Evolutionary conservation across 2,797 vertebrate genomes (phyloP).

Genomic region (Danio tinwini): DNA sequence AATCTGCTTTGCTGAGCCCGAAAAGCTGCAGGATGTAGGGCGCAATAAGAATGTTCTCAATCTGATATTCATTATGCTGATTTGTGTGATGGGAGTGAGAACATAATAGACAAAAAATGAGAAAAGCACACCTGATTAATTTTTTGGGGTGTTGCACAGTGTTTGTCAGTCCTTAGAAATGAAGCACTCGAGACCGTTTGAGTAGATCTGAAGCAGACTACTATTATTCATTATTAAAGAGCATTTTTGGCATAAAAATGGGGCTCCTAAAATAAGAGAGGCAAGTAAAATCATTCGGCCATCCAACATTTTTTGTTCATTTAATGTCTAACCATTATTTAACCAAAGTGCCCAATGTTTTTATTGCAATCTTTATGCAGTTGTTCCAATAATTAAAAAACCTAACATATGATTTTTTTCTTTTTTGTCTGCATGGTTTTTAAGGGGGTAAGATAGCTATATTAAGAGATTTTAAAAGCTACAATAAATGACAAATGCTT

Average conservation of each 20-base stretch:
- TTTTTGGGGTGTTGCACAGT: conserved; percentile 30
- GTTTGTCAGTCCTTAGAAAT: conserved; percentile 32
- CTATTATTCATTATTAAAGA: conserved; percentile 9
- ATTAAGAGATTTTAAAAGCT: too few species aligned
- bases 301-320: background rate
- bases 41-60: conserved; percentile 16
- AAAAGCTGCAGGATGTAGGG: conserved; percentile 9
- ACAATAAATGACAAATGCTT: too few species aligned
- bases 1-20: conserved; percentile 4
- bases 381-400: too few species aligned
- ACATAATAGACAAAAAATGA: conserved; percentile 42
- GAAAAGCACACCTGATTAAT: conserved; percentile 31
- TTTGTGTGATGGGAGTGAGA: conserved; percentile 30
- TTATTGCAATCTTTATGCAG: too few species aligned
- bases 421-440: too few species aligned
- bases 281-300: background rate
- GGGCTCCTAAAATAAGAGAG: background rate
- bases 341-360: too few species aligned
- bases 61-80: conserved; percentile 36
- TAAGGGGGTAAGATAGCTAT: too few species aligned
- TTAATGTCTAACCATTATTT: too few species aligned
- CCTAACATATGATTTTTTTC: too few species aligned
- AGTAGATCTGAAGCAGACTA: background rate
- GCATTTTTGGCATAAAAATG: conserved; percentile 7
- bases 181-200: background rate